Evolutionary conservation across 2,113 vertebrate genomes (phyloP).

Genomic region (Myrmecobius fasciatus): DNA sequence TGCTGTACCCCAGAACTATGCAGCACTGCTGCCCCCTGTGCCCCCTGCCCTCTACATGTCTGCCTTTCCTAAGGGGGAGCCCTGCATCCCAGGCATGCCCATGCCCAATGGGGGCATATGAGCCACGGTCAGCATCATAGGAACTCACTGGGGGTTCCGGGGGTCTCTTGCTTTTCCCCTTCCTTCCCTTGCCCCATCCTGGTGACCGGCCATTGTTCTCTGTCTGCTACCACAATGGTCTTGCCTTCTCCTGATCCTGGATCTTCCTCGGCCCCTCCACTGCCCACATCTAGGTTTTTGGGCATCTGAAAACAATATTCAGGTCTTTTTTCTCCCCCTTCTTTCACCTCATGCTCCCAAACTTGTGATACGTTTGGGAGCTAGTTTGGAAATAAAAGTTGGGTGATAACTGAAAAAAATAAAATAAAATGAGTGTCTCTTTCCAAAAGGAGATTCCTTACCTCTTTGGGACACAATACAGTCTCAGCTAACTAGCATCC

Average conservation of each 20-base stretch:
- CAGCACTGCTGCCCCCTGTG: constrained; percentile 68
- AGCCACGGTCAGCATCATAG: background rate
- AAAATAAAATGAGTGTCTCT: too few species aligned
- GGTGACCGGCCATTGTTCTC: background rate
- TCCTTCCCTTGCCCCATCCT: background rate
- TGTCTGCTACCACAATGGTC: background rate
- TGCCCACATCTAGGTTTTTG: background rate
- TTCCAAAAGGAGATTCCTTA: too few species aligned
- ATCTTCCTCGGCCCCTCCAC: background rate
- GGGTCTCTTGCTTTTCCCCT: too few species aligned
- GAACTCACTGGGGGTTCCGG: background rate
- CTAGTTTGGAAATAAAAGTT: background rate
- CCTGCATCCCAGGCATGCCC: constrained; percentile 68
- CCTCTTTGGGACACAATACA: background rate
- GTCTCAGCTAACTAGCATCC: background rate
- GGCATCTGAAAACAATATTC: background rate
- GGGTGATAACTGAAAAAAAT: constrained; percentile 4
- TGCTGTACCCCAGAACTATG: constrained; percentile 79
- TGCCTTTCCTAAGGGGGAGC: constrained; percentile 83
- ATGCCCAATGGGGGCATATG: background rate
- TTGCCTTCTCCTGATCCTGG: background rate
- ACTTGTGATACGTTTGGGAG: background rate
- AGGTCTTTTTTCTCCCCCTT: background rate
- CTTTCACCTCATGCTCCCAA: background rate
- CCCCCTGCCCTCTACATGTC: constrained; percentile 85